phyloP scores from a whole-genome alignment of 2,113 vertebrate species.

The Saguinus midas region DNA sequence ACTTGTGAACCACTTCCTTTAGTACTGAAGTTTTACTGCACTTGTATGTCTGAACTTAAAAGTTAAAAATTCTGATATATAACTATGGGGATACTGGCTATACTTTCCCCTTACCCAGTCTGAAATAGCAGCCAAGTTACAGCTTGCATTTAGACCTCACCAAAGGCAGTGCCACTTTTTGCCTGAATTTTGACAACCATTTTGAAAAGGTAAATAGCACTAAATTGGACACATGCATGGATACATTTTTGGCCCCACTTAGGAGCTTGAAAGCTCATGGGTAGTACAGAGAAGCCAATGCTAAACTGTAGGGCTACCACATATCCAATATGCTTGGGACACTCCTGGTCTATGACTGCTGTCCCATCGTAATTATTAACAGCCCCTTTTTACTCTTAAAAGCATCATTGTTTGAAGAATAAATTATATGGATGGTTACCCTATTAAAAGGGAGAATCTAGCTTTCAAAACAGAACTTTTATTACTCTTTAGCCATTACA shows the following conservation, averaged over 20 bases:
- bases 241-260: not conserved
- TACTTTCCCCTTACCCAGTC: accelerated
- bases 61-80: not conserved
- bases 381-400: not conserved
- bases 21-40: not conserved
- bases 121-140: not conserved
- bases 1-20: not conserved
- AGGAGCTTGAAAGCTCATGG: not conserved
- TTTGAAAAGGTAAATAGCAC: not conserved
- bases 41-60: no score
- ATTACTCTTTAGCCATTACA: not conserved
- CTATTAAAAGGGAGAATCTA: not conserved
- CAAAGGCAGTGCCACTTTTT: not conserved
- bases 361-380: not conserved
- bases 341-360: not conserved
- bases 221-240: not conserved
- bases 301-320: not conserved
- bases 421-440: not conserved
- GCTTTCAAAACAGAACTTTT: not conserved
- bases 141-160: not conserved
- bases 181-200: not conserved
- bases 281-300: not conserved
- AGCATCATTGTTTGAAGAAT: not conserved
- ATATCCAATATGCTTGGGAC: not conserved
- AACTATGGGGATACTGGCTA: not conserved